Evolutionary conservation across 2,797 vertebrate species (phyloP).

Genomic region (Percopsis omiscomaycus): DNA sequence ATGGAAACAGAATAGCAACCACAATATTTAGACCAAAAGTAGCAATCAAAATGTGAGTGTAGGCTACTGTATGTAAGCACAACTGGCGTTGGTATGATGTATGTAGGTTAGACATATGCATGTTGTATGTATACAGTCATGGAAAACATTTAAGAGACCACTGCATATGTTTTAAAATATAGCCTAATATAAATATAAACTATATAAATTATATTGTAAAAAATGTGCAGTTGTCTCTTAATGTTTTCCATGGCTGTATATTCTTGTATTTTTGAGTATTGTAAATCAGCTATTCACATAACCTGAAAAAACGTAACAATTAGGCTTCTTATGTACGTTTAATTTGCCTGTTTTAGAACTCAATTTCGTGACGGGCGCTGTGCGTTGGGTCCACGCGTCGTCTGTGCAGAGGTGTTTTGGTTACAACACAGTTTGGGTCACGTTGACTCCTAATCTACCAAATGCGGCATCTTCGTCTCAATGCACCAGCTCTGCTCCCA

Average conservation of each 20-base stretch:
- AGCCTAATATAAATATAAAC: too few species aligned
- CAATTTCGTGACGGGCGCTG: conserved; percentile 8
- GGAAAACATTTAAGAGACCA: too few species aligned
- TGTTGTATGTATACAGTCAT: too few species aligned
- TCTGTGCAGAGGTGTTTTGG: conserved; percentile 31
- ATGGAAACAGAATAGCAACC: conserved; percentile 41
- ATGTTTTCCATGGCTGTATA: too few species aligned
- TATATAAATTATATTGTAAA: too few species aligned
- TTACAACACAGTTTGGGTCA: conserved; percentile 7
- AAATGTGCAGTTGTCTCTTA: too few species aligned
- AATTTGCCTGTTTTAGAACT: background rate
- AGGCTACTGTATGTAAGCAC: too few species aligned
- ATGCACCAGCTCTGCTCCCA: conserved; percentile 43
- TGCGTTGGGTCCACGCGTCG: conserved; percentile 34
- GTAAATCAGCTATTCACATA: background rate
- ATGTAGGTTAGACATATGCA: too few species aligned
- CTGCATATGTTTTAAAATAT: too few species aligned
- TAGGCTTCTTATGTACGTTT: background rate
- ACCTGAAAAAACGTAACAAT: background rate
- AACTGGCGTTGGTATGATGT: too few species aligned
- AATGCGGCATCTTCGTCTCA: conserved; percentile 48
- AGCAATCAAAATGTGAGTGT: conserved; percentile 9
- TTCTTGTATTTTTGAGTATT: too few species aligned
- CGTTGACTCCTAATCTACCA: conserved; percentile 25
- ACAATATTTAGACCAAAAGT: conserved; percentile 39